These are phyloP conservation scores for Tetragnatha montana DNA, from an alignment of 2,888 invertebrate species.

Conservation along the genomic window DNA sequence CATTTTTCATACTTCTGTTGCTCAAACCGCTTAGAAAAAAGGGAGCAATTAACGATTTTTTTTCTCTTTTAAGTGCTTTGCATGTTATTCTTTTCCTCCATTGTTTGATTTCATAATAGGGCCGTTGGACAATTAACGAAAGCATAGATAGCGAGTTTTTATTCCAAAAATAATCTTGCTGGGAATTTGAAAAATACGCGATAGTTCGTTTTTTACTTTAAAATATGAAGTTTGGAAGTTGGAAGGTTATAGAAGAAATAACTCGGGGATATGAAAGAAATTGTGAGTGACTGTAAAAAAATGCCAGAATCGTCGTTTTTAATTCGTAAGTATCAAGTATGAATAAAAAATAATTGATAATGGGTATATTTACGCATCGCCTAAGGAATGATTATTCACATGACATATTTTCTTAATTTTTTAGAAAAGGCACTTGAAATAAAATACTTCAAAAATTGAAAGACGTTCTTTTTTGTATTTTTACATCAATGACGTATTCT, in stretches of 20 bases:
- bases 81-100: neutral
- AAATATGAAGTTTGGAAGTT: neutral
- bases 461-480: neutral
- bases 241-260: neutral
- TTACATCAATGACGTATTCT: neutral
- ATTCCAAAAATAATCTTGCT: neutral
- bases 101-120: slow-evolving; percentile 24
- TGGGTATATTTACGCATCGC: neutral
- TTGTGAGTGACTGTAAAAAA: neutral
- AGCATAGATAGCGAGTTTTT: slow-evolving; percentile 16
- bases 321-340: neutral
- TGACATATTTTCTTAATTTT: neutral
- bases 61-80: slow-evolving; percentile 4
- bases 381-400: neutral
- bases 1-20: slow-evolving; percentile 28
- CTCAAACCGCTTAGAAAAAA: neutral
- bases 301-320: neutral
- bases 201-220: neutral
- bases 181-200: neutral
- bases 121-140: slow-evolving; percentile 40
- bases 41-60: slow-evolving; percentile 49
- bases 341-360: neutral
- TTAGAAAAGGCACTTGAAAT: neutral
- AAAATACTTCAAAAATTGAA: neutral
- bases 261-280: neutral